These are phyloP conservation scores for Synanthedon formicaeformis DNA, from an alignment of 2,888 invertebrate species.

Conservation along the genomic window DNA sequence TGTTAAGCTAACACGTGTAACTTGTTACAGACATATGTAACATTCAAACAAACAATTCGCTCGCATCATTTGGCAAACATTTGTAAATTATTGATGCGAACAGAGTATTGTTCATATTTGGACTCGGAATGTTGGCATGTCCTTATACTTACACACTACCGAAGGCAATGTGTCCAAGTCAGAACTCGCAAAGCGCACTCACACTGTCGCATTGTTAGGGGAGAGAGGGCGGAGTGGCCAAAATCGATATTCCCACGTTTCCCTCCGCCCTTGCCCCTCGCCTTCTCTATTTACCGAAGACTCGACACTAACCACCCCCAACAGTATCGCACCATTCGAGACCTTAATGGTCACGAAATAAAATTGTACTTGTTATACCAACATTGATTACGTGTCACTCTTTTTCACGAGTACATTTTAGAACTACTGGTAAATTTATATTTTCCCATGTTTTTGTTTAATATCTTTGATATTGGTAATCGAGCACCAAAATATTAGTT, in stretches of 20 bases:
- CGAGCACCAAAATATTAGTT: too few relatives aligned
- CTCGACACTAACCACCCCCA: slow-evolving; percentile 63
- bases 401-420: slow-evolving; percentile 13
- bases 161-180: slow-evolving; percentile 32
- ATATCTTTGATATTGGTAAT: not conserved
- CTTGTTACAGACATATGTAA: slow-evolving; percentile 8
- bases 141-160: slow-evolving; percentile 30
- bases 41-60: slow-evolving; percentile 13
- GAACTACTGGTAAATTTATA: slow-evolving; percentile 20
- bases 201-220: slow-evolving; percentile 60
- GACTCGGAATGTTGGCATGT: slow-evolving; percentile 19
- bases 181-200: slow-evolving; percentile 55
- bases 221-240: slow-evolving; percentile 60
- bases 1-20: slow-evolving; percentile 3
- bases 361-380: slow-evolving; percentile 38
- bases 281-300: slow-evolving; percentile 33
- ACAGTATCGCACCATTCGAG: slow-evolving; percentile 52
- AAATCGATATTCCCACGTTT: slow-evolving; percentile 68
- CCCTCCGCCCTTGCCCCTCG: slow-evolving; percentile 47
- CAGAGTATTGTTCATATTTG: slow-evolving; percentile 51
- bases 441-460: slow-evolving; percentile 24
- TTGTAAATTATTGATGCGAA: slow-evolving; percentile 27
- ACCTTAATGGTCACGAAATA: slow-evolving; percentile 52
- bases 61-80: slow-evolving; percentile 25
- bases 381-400: slow-evolving; percentile 17